Evolutionary conservation across 2,797 vertebrate species (phyloP).

Genomic region (Arrhamphus sclerolepis): DNA sequence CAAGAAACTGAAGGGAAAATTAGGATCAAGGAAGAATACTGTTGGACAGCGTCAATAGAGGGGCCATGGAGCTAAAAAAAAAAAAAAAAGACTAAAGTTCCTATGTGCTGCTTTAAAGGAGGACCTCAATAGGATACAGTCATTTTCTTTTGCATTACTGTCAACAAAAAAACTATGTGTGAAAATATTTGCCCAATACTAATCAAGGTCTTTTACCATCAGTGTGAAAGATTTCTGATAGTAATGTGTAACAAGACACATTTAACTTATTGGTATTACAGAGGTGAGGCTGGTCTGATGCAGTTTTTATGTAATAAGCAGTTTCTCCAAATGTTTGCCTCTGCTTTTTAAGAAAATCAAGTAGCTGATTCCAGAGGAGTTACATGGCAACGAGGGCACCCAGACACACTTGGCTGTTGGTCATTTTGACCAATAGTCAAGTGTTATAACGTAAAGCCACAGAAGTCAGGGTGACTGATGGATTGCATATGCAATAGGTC

Average conservation of each 20-base stretch:
- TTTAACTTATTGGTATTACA: conserved; percentile 12
- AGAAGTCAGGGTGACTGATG: conserved; percentile 2
- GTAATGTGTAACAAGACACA: background rate
- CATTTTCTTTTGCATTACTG: background rate
- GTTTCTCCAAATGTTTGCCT: conserved; percentile 24
- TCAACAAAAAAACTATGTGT: background rate
- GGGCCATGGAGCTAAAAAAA: no score
- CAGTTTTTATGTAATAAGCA: conserved; percentile 39
- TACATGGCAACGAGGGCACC: conserved; percentile 1
- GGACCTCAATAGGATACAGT: no score
- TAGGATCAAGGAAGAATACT: no score
- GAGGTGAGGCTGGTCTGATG: conserved; percentile 2
- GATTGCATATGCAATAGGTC: no score
- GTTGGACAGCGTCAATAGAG: no score
- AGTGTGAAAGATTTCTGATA: conserved; percentile 1
- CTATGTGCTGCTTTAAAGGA: no score
- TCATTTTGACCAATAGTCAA: conserved; percentile 16
- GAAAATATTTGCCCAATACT: background rate
- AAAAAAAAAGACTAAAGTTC: no score
- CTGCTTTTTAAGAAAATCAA: conserved; percentile 18
- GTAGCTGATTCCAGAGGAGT: conserved; percentile 5
- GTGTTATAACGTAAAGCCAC: background rate
- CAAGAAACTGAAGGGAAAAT: no score
- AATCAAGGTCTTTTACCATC: background rate
- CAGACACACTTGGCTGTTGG: conserved; percentile 4